Base-by-base conservation (phyloP, 2,888 invertebrate species). In the Lingula anatina region DNA sequence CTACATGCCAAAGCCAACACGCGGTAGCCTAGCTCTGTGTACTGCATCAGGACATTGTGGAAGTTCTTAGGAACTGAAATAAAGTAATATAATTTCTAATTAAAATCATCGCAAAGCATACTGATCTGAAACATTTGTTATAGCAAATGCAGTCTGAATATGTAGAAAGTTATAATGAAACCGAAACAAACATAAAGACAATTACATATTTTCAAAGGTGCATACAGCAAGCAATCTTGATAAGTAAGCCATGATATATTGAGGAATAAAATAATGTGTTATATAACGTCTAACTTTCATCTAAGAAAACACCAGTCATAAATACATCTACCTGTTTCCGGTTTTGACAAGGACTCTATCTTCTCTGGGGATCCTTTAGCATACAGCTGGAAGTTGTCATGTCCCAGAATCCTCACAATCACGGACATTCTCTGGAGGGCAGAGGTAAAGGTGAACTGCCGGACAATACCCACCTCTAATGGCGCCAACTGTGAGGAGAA, bases 1-100 rank as follows among this genome's bases (percentile, higher is more conserved):
- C 75, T 78, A 55, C 66, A 74, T 5, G 81, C 82, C 25, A 82
- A 67, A 2, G 80, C 82, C 31, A 83, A 73, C 5, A 83, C 80
- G 46, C 83, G 71, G 60, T 79, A 78, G 1, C 81, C 81, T 57
- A 76, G 76, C 57, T 70, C 68, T 1, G 83, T 81, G 66, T 82
- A 83, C 36, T 66, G 61, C 51, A 76, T 74, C 40, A 83, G 70
- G 2, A 76, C 64, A 15, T 75, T 65, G 35, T 71, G 69, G 57
- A 81, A 81, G 58, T 81, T 66, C 12, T 59, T 60, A 1, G 83
- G 83, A 12, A 83, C 77, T 76, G 65, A 5, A 50, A 59, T 27
- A 36, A 24, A 26, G 41, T 40, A 42, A n/a, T 15, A 36, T 21
- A 24, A 35, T 20, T 24, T n/a, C 24, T 18, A 44, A 24, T 5